phyloP scores from a whole-genome alignment of 2,797 vertebrate species.

The Siniperca obscura region DNA sequence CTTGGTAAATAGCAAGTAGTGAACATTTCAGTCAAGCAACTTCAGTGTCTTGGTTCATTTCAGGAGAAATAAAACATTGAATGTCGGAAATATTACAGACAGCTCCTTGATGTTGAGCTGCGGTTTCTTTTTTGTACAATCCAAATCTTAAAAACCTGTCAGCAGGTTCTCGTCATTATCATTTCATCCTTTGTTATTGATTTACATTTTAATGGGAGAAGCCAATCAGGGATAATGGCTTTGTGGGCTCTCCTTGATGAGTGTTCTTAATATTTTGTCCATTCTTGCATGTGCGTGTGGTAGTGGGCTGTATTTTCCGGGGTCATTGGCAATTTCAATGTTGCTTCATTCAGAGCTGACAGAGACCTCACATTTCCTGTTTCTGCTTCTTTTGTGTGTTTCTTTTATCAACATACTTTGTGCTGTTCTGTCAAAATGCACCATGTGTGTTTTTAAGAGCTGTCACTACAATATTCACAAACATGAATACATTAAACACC shows the following conservation, averaged over 20 bases:
- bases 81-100: not conserved
- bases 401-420: conserved; percentile 5
- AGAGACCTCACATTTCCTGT: not conserved
- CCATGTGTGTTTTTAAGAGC: not conserved
- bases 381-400: conserved; percentile 18
- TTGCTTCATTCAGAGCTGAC: conserved; percentile 19
- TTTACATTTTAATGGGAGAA: conserved; percentile 9
- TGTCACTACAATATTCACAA: not conserved
- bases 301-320: not conserved
- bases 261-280: conserved; percentile 4
- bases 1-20: not conserved
- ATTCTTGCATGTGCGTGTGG: not conserved
- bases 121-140: conserved; percentile 1
- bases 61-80: not conserved
- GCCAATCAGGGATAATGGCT: conserved; percentile 5
- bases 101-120: not conserved
- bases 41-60: not conserved
- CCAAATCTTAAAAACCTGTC: not conserved
- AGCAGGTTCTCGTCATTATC: conserved; percentile 1
- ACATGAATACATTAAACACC: too few relatives aligned
- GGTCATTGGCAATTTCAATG: conserved; percentile 12
- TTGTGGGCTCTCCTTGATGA: conserved; percentile 2
- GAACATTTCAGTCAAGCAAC: not conserved
- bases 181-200: conserved; percentile 10
- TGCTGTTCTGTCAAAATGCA: not conserved